Percentiles rank a stretch among this genome's conserved stretches.
Evolutionary conservation across 2,888 invertebrate species (phyloP).

Genomic region (Antheraea assamensis): DNA sequence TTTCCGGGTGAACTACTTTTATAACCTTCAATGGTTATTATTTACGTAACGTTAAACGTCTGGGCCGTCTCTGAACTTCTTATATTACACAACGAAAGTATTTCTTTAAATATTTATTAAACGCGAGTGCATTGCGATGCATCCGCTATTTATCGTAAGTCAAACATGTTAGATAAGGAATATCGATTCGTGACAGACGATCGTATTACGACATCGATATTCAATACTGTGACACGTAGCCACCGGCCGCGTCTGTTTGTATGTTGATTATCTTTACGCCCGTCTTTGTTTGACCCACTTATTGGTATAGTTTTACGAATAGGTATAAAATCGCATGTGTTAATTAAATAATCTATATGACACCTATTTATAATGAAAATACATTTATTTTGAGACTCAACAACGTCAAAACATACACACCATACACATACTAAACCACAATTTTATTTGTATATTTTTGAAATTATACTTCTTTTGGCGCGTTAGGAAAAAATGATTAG

Average conservation of each 20-base stretch:
- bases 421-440: too few relatives aligned
- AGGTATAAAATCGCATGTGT: constrained; percentile 24
- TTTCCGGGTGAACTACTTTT: neutral
- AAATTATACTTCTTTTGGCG: too few relatives aligned
- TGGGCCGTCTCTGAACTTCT: neutral
- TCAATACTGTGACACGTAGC: constrained; percentile 67
- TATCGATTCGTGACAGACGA: constrained; percentile 70
- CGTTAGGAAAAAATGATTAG: too few relatives aligned
- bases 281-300: constrained; percentile 59
- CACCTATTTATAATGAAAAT: neutral
- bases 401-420: too few relatives aligned
- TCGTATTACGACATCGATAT: constrained; percentile 68
- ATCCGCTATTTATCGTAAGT: constrained; percentile 66
- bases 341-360: neutral
- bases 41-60: neutral
- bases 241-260: constrained; percentile 58
- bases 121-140: constrained; percentile 65
- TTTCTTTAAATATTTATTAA: constrained; percentile 58
- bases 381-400: too few relatives aligned
- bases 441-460: too few relatives aligned
- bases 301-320: constrained; percentile 32
- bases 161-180: constrained; percentile 65
- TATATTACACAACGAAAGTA: constrained; percentile 8
- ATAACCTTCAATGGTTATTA: neutral
- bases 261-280: constrained; percentile 51